Percentiles rank a stretch among this genome's conserved stretches.
Evolutionary conservation across 2,797 vertebrate genomes (phyloP).

Genomic region (Ammospiza maritima): DNA sequence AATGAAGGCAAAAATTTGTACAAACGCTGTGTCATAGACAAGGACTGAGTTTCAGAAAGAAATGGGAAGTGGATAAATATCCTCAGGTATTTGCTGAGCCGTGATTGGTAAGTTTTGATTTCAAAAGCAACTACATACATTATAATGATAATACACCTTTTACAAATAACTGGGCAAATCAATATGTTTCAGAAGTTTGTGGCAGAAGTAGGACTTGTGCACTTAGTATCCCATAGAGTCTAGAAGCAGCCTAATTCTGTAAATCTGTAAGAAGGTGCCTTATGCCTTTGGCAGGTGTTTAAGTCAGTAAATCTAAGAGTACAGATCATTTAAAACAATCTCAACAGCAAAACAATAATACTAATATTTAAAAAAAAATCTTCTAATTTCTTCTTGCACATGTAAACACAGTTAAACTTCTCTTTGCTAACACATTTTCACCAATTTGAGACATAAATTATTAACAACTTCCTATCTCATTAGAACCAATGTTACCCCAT

Average conservation of each 20-base stretch:
- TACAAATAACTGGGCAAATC: background rate
- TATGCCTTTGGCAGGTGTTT: background rate
- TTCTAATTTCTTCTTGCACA: background rate
- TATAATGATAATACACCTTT: background rate
- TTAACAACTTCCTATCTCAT: background rate
- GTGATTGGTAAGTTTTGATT: background rate
- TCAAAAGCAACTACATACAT: background rate
- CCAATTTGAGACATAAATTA: background rate
- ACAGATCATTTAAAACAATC: no score
- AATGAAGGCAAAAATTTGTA: background rate
- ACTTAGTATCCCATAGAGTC: background rate
- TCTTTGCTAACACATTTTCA: background rate
- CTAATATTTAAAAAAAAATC: no score
- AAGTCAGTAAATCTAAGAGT: no score
- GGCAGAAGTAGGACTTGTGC: background rate
- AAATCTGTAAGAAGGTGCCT: background rate
- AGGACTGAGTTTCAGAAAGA: background rate
- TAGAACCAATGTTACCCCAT: background rate
- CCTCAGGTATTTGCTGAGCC: background rate
- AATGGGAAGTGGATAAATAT: background rate
- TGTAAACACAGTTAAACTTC: background rate
- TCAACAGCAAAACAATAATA: no score
- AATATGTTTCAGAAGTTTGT: background rate
- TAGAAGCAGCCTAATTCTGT: background rate
- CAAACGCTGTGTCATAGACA: background rate